These are phyloP conservation scores for Triplophysa siluroides DNA, from an alignment of 2,113 vertebrate species.

Conservation along the genomic window DNA sequence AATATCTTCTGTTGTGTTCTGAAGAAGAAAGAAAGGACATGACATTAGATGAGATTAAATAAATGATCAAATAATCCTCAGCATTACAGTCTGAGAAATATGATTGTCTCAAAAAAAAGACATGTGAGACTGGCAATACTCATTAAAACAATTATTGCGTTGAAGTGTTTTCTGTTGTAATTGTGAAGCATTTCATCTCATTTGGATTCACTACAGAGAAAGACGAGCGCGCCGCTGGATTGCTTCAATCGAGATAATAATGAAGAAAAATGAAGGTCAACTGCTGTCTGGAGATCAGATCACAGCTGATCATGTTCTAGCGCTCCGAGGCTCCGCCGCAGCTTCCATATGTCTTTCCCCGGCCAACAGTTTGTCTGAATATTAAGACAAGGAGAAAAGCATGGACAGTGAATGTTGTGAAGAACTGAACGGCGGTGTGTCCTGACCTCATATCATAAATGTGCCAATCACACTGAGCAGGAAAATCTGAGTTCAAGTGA, in stretches of 20 bases:
- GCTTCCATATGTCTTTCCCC: slow-evolving; percentile 23
- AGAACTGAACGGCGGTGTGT: too few species aligned
- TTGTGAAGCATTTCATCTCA: slow-evolving; percentile 30
- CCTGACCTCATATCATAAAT: too few species aligned
- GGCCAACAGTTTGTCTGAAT: not conserved
- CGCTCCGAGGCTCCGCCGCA: slow-evolving; percentile 19
- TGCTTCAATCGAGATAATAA: slow-evolving; percentile 47
- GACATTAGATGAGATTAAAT: too few species aligned
- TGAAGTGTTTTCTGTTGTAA: slow-evolving; percentile 29
- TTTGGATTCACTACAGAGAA: slow-evolving; percentile 21
- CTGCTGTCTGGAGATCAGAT: slow-evolving; percentile 49
- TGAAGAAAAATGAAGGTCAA: slow-evolving; percentile 53
- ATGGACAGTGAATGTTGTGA: too few species aligned
- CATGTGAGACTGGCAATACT: too few species aligned
- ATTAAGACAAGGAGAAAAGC: not conserved
- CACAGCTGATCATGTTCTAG: slow-evolving; percentile 38
- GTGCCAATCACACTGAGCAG: too few species aligned
- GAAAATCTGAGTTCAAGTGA: too few species aligned
- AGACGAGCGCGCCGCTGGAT: not conserved
- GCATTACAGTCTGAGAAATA: slow-evolving; percentile 2
- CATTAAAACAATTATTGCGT: slow-evolving; percentile 18
- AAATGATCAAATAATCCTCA: too few species aligned
- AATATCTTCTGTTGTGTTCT: too few species aligned
- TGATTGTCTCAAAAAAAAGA: too few species aligned
- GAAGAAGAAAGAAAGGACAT: too few species aligned